Evolutionary conservation across 2,888 invertebrate genomes (phyloP).

Genomic region (Sisyra nigra): DNA sequence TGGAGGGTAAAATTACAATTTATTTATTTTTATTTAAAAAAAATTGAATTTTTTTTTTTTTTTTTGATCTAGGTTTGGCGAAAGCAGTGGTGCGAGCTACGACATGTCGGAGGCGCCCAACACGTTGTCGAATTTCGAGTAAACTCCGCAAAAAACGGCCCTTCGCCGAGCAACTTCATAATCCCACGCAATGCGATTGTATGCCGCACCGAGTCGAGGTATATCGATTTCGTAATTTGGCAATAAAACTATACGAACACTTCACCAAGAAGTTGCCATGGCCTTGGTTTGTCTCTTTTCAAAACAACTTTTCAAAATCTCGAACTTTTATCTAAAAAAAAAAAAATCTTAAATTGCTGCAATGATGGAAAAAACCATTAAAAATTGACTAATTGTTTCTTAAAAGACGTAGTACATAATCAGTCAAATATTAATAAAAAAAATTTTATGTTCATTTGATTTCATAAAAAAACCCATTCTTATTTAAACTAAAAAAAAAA

Average conservation of each 20-base stretch:
- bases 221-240: constrained; percentile 5
- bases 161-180: constrained; percentile 28
- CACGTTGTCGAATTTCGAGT: constrained; percentile 37
- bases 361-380: no score
- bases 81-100: constrained; percentile 46
- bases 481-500: neutral
- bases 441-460: no score
- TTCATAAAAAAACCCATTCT: no score
- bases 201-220: constrained; percentile 44
- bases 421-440: no score
- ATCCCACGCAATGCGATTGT: constrained; percentile 41
- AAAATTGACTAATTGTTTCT: no score
- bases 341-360: no score
- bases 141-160: constrained; percentile 29
- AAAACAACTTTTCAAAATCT: no score
- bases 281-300: neutral
- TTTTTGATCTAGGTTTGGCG: constrained; percentile 38
- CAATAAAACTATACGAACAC: neutral
- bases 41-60: constrained; percentile 11
- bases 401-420: no score
- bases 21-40: constrained; percentile 5
- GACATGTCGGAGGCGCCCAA: constrained; percentile 34
- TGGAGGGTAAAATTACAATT: constrained; percentile 35
- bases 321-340: no score
- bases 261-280: neutral